Evolutionary conservation across 2,113 vertebrate species (phyloP).

Genomic region (Eurypyga helias): DNA sequence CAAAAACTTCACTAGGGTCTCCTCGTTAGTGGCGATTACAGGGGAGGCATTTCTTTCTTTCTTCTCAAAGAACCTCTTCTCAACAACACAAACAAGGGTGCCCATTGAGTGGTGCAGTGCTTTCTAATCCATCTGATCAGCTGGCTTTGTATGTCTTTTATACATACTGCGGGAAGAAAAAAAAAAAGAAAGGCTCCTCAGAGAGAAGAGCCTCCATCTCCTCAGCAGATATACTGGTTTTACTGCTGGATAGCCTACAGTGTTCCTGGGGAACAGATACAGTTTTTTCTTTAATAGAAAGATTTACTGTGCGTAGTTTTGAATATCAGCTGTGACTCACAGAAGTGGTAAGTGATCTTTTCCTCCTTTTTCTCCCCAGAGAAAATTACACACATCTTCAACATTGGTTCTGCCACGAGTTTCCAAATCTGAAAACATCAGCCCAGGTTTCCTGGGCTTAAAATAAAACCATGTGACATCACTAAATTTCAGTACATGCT

Average conservation of each 20-base stretch:
- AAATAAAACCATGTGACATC: neutral
- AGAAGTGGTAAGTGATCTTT: neutral
- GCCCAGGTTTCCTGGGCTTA: neutral
- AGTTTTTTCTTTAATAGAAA: neutral
- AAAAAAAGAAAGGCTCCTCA: neutral
- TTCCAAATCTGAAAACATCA: neutral
- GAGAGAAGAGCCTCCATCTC: neutral
- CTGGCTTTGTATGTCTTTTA: constrained; percentile 37
- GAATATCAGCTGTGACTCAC: neutral
- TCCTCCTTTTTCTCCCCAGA: neutral
- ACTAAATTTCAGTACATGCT: neutral
- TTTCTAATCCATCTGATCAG: constrained; percentile 55
- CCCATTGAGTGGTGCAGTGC: constrained; percentile 3
- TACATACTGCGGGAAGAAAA: neutral
- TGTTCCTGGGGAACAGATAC: neutral
- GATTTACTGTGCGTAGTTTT: neutral
- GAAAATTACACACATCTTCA: neutral
- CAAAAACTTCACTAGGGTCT: constrained; percentile 49
- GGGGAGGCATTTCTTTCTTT: constrained; percentile 44
- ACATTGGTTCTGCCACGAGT: accelerated
- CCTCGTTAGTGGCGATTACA: constrained; percentile 62
- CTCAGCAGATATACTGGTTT: neutral
- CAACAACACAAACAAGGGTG: constrained; percentile 59
- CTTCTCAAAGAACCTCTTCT: constrained; percentile 27
- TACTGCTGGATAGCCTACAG: neutral